Evolutionary conservation across 2,888 invertebrate species (phyloP), one percentile per base, ranked within the genome.

Genomic region (Antitype chi): DNA sequence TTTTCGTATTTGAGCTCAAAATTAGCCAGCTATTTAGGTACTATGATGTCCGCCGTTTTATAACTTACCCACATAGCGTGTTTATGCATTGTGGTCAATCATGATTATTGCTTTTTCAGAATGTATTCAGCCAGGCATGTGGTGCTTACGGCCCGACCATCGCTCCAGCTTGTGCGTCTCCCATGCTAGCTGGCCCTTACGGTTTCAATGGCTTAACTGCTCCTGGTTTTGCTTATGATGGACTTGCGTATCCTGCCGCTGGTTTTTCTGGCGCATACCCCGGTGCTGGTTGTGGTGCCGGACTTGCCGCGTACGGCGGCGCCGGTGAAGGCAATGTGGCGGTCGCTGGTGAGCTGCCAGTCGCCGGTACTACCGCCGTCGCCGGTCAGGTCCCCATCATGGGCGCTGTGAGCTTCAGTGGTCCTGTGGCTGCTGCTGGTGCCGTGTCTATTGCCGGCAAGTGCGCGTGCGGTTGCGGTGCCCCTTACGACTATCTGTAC

Each of bases 311-410:
- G 0, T 87, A 87, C 67, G 83, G 84, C 3, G 87, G 87, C 8
- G 75, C 74, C 1, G 81, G 80, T 60, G 88, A 86, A 70, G 88
- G 88, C 53, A 70, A 70, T 64, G 77, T 87, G 38, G 74, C 70
- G 78, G 87, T 73, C 78, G 87, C 70, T 82, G 87, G 87, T 60
- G 87, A 85, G 76, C 75, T 81, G 85, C 90, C 71, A 57, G 84
- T 85, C 38, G 78, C 87, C 23, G 92, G 91, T 64, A 91, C 88
- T 70, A 88, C 93, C 23, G 82, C 81, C 11, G 80, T 89, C n/a
- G 81, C 85, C 3, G 90, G 90, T 43, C 87, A 88, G 84, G 87
- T 91, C 47, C 89, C 90, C 77, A 89, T 90, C 82, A 87, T 89
- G 78, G 90, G 90, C 0, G 85, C 84, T 49, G 90, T 91, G n/a